phyloP scores from a whole-genome alignment of 2,888 invertebrate species.

The Griposia aprilina region DNA sequence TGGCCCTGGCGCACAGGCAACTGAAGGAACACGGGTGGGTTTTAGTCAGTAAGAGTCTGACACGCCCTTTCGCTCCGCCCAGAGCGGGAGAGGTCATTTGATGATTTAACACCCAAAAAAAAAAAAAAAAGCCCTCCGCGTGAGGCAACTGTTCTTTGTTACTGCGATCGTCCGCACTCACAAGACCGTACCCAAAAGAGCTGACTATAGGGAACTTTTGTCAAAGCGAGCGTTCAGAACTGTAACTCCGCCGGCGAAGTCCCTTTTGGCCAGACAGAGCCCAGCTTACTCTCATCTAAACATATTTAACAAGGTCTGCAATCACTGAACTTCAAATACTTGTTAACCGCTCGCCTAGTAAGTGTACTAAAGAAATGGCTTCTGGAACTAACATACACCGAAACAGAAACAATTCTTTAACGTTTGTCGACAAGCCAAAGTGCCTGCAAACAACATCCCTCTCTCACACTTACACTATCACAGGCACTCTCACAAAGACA shows the following conservation, averaged over 20 bases:
- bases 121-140: too few species aligned
- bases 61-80: too few species aligned
- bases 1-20: too few species aligned
- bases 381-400: background rate
- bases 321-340: background rate
- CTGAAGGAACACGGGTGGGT: too few species aligned
- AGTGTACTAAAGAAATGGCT: background rate
- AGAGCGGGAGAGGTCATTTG: too few species aligned
- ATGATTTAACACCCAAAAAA: too few species aligned
- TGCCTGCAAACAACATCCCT: background rate
- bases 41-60: too few species aligned
- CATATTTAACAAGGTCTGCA: too few species aligned
- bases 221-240: background rate
- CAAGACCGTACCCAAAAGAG: too few species aligned
- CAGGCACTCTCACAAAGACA: too few species aligned
- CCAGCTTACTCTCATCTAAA: too few species aligned
- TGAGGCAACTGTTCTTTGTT: background rate
- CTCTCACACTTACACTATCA: background rate
- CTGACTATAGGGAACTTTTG: background rate
- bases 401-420: background rate
- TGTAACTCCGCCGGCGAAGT: background rate
- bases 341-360: background rate
- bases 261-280: too few species aligned
- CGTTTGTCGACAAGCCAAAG: background rate
- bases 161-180: background rate